Evolutionary conservation across 2,797 vertebrate genomes (phyloP), one percentile per base, ranked within the genome.

Genomic region (Acipenser ruthenus): DNA sequence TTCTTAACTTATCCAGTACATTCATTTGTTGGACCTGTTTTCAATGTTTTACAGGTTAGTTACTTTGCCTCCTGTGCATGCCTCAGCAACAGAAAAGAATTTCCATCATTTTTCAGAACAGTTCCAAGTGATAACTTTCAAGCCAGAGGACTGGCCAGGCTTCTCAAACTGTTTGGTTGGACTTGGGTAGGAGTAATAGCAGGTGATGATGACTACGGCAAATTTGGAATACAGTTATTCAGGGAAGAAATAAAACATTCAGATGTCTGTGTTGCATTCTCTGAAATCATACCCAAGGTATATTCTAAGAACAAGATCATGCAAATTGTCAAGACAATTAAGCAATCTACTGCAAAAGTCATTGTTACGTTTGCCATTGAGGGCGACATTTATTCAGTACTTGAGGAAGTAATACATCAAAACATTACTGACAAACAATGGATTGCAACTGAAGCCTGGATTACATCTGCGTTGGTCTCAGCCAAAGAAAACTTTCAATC

Each of bases 51-150:
- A 52, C 71, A 82, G 80, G 75, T 80, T 13, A 83, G 81, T 65
- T 86, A 80, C 60, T 77, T 74, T 63, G 72, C 80, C 2, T 76
- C 82, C 18, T 83, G 80, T 70, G 73, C 78, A 10, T 85, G 83
- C 70, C 72, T 79, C 67, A 85, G 75, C 68, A 73, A 80, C 68
- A 78, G 66, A 8, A 66, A 23, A 50, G 78, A 68, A 58, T 79
- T 72, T 64, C 79, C 68, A 11, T 67, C 76, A n/a, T 82, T 82
- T 69, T 73, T 80, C 18, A 66, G 72, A 55, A 79, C 80, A 23
- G 73, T 80, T 65, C 74, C 76, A 65, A 84, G 76, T 1, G 72
- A 83, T 71, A 76, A 78, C 64, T 78, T 78, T 72, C 77, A 78
- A 70, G 72, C 71, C 6, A 72, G 67, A 60, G 75, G 75, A 48